Evolutionary conservation across 1,140 invertebrate species (phyloP), one percentile per base, ranked within the genome.

Genomic region (Trypoxylus dichotomus): DNA sequence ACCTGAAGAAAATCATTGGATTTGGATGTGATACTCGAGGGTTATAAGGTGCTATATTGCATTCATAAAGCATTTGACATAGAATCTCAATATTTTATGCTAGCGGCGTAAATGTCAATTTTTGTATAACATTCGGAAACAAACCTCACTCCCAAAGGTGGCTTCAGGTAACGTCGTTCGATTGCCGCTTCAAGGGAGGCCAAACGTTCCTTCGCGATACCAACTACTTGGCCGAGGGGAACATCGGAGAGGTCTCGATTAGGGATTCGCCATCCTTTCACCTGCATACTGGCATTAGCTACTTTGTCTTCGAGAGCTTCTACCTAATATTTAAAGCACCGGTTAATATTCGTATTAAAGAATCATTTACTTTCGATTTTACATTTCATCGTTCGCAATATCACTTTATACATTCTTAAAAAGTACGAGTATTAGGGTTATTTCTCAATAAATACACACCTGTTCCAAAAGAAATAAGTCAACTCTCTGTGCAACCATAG

Each of bases 231-330:
- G 2, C 90, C 85, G 54, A 89, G 87, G 47, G 90, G 88, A 78
- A 90, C 86, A 42, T 90, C 88, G 5, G 87, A 86, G 3, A 87
- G 85, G 68, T 89, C 89, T 81, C 90, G 89, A 73, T 89, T 89
- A 43, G 91, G 92, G 7, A 94, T 86, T 83, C 95, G 93, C 95
- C 95, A 97, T 63, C 94, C 94, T 88, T 97, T 97, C 1, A 97
- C 91, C 85, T 98, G 96, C 92, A 99, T 96, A 79, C 95, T 97
- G 0, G 96, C 96, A 76, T 93, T 94, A 1, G 94, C 94, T 2
- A 98, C 94, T 81, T 96, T 94, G 81, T 98, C 97, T 85, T 98
- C 96, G 24, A 99, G 86, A 0, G 93, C 93, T 85, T 98, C 96
- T 15, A 98, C 93, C 85, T 86, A 77, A 25, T 79, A 76, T 29